A percentile compares a stretch with the other conserved stretches of the same genome.
Evolutionary conservation across 2,797 vertebrate species (phyloP).

Genomic region (Danio jaintianensis): DNA sequence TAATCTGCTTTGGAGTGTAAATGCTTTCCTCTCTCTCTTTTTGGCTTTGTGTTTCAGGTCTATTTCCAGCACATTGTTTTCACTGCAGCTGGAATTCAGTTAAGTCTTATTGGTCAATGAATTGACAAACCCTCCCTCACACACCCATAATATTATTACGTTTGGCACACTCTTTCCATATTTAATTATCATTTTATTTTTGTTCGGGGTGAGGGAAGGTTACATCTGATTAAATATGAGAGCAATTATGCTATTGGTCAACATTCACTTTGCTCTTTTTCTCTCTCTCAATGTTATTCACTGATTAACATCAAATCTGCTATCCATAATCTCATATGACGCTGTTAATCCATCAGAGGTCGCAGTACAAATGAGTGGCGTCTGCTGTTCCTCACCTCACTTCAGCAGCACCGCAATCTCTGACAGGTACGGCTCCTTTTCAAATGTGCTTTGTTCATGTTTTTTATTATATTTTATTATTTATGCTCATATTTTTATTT

Average conservation of each 20-base stretch:
- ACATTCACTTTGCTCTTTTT: slow-evolving; percentile 48
- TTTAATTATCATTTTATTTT: not conserved
- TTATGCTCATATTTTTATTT: too few species aligned
- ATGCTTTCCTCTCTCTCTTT: slow-evolving; percentile 3
- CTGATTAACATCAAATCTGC: slow-evolving; percentile 80
- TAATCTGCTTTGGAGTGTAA: not conserved
- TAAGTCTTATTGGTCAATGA: slow-evolving; percentile 45
- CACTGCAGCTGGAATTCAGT: slow-evolving; percentile 63
- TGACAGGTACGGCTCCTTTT: slow-evolving; percentile 67
- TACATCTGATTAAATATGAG: slow-evolving; percentile 23
- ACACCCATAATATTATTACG: not conserved
- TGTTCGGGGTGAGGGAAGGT: slow-evolving; percentile 60
- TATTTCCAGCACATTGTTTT: slow-evolving; percentile 52
- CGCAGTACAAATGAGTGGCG: slow-evolving; percentile 80
- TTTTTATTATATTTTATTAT: not conserved
- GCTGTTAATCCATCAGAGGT: slow-evolving; percentile 84
- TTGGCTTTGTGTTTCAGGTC: slow-evolving; percentile 4
- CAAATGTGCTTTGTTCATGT: not conserved
- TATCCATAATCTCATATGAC: slow-evolving; percentile 88
- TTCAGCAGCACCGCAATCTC: slow-evolving; percentile 50
- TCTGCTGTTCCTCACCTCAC: slow-evolving; percentile 65
- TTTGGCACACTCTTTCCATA: not conserved
- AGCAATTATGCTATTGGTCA: slow-evolving; percentile 28
- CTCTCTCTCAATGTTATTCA: slow-evolving; percentile 64
- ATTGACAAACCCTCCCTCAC: not conserved